A percentile compares a stretch with the other conserved stretches of the same genome.
Conservation (phyloP, 2,888 invertebrate species). For the Molorchus minor region DNA sequence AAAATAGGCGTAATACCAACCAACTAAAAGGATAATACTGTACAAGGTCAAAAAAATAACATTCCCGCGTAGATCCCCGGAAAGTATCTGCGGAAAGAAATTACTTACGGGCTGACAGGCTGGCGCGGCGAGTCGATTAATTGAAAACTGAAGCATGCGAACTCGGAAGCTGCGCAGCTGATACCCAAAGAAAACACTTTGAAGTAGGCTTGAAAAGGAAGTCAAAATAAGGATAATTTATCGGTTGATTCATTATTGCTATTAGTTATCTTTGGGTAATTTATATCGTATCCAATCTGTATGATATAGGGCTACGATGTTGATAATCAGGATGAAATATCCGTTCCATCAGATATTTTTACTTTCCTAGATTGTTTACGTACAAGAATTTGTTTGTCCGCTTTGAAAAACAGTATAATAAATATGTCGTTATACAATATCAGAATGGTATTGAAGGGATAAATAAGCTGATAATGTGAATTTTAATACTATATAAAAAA, state of each 20-base stretch:
- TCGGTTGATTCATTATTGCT: constrained; percentile 5
- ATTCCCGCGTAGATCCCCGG: constrained; percentile 10
- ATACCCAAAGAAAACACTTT: constrained; percentile 1
- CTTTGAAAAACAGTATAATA: no score
- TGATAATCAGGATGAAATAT: constrained; percentile 1
- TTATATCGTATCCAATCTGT: not conserved
- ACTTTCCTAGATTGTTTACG: no score
- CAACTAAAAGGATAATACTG: constrained; percentile 9
- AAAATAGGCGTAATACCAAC: constrained; percentile 8
- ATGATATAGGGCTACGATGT: not conserved
- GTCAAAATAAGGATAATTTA: constrained; percentile 12
- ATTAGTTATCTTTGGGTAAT: constrained; percentile 2
- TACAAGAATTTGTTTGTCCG: no score
- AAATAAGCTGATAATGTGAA: no score
- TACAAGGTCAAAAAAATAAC: constrained; percentile 14
- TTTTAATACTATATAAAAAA: no score
- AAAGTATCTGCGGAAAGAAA: constrained; percentile 16
- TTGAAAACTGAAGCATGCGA: constrained; percentile 13
- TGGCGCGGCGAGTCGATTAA: constrained; percentile 6
- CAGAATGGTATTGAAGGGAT: no score
- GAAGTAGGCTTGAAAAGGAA: constrained; percentile 2
- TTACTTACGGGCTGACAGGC: constrained; percentile 15
- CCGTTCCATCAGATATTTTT: no score
- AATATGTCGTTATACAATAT: no score
- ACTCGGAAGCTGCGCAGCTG: constrained; percentile 6